These are phyloP conservation scores for Mythimna albipuncta DNA, from an alignment of 2,888 invertebrate species.

Conservation along the genomic window DNA sequence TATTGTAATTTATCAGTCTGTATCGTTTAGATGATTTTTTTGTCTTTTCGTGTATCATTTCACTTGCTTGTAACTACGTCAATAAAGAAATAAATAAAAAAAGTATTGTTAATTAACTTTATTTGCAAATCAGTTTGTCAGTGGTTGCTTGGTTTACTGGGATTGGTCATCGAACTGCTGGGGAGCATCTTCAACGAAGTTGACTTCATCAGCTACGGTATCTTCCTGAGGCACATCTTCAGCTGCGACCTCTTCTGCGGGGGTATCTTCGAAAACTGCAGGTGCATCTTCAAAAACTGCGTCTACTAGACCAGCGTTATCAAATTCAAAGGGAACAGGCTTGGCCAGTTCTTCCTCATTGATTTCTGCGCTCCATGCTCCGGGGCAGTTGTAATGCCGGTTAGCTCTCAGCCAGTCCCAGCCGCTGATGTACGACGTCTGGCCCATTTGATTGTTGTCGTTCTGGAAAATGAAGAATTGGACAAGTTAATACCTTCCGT, in stretches of 20 bases:
- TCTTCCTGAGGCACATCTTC: conserved; percentile 13
- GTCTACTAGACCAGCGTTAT: not conserved
- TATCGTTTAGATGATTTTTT: not conserved
- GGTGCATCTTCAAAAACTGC: conserved; percentile 16
- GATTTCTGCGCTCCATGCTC: conserved; percentile 62
- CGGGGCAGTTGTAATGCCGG: conserved; percentile 73
- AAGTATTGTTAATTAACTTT: conserved; percentile 5
- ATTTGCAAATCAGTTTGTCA: conserved; percentile 19
- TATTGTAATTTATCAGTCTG: not conserved
- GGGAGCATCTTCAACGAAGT: conserved; percentile 20
- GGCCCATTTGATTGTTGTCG: conserved; percentile 75
- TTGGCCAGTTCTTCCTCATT: conserved; percentile 39
- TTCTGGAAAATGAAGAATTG: conserved; percentile 64
- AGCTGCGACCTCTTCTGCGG: conserved; percentile 2
- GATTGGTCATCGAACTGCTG: conserved; percentile 1
- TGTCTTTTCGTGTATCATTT: not conserved
- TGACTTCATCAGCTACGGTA: conserved; percentile 11
- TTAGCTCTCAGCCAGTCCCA: conserved; percentile 73
- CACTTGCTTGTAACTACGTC: not conserved
- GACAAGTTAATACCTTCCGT: not conserved
- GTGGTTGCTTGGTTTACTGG: not conserved
- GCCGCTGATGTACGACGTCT: conserved; percentile 70
- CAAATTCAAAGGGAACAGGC: conserved; percentile 20
- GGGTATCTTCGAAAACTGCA: conserved; percentile 12
- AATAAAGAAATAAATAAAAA: conserved; percentile 5